phyloP scores from a whole-genome alignment of 2,888 invertebrate genomes.

The Nymphalis urticae region DNA sequence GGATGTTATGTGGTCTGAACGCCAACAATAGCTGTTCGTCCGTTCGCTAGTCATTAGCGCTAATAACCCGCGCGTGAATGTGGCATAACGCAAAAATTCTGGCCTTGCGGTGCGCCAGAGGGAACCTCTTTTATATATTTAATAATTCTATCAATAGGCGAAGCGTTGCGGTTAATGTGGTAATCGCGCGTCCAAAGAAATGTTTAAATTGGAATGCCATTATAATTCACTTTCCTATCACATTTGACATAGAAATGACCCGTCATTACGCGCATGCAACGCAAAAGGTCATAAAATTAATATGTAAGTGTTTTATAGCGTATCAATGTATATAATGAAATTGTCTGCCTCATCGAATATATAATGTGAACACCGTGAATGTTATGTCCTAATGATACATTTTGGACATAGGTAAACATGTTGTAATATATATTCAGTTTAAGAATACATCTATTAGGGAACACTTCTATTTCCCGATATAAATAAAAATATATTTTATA shows the following conservation, averaged over 20 bases:
- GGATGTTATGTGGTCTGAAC: constrained; percentile 63
- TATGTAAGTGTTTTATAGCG: constrained; percentile 17
- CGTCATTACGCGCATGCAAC: constrained; percentile 43
- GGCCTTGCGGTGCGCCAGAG: constrained; percentile 66
- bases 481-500: too few relatives aligned
- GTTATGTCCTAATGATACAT: too few relatives aligned
- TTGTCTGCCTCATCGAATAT: background rate
- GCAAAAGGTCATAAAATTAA: constrained; percentile 35
- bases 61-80: constrained; percentile 71
- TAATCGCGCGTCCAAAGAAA: constrained; percentile 57
- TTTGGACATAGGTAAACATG: too few relatives aligned
- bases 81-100: constrained; percentile 55
- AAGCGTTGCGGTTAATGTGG: constrained; percentile 69
- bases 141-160: constrained; percentile 76
- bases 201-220: constrained; percentile 54
- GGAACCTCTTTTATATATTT: constrained; percentile 58
- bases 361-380: background rate
- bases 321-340: background rate
- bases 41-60: constrained; percentile 63
- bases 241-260: constrained; percentile 55
- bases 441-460: too few relatives aligned
- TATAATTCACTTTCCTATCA: constrained; percentile 40
- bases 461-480: too few relatives aligned
- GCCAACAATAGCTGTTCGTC: constrained; percentile 58
- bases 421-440: too few relatives aligned